phyloP scores from a whole-genome alignment of 2,113 vertebrate genomes.

The Gasterosteus aculeatus region DNA sequence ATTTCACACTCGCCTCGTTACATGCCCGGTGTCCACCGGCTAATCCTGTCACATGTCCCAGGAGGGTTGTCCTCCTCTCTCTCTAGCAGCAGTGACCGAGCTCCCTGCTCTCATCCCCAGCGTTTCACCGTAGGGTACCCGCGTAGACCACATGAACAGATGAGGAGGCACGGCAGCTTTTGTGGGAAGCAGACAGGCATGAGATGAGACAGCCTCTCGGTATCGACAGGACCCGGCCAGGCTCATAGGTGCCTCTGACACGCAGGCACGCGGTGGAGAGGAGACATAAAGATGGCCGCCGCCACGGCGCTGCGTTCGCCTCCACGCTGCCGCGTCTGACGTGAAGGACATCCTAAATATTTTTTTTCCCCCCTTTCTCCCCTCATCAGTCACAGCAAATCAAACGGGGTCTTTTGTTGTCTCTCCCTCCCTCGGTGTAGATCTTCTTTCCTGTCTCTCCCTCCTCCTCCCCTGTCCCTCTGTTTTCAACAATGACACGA shows the following conservation, averaged over 20 bases:
- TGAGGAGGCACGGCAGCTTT: conserved; percentile 9
- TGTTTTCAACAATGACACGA: conserved; percentile 56
- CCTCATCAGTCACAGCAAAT: conserved; percentile 28
- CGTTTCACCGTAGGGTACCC: conserved; percentile 51
- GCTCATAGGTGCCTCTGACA: conserved; percentile 64
- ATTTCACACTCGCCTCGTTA: conserved; percentile 71
- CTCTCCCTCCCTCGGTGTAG: conserved; percentile 9
- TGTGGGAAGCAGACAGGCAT: conserved; percentile 60
- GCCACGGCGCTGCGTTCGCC: conserved; percentile 40
- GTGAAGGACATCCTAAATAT: conserved; percentile 65
- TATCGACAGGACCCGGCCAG: conserved; percentile 60
- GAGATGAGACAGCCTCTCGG: conserved; percentile 58
- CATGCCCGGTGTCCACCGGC: conserved; percentile 69
- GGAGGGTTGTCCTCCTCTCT: conserved; percentile 47
- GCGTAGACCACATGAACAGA: conserved; percentile 28
- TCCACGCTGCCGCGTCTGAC: conserved; percentile 62
- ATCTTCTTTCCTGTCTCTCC: conserved; percentile 16
- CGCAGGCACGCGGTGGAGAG: conserved; percentile 31
- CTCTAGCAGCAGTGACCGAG: conserved; percentile 34
- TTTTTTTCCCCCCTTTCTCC: not conserved
- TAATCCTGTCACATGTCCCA: conserved; percentile 67
- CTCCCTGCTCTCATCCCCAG: conserved; percentile 21
- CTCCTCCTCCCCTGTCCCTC: conserved; percentile 14
- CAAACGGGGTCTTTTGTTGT: conserved; percentile 36
- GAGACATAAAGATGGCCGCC: conserved; percentile 76